Evolutionary conservation across 2,113 vertebrate species (phyloP).

Genomic region (Ivindomyrus marchei): DNA sequence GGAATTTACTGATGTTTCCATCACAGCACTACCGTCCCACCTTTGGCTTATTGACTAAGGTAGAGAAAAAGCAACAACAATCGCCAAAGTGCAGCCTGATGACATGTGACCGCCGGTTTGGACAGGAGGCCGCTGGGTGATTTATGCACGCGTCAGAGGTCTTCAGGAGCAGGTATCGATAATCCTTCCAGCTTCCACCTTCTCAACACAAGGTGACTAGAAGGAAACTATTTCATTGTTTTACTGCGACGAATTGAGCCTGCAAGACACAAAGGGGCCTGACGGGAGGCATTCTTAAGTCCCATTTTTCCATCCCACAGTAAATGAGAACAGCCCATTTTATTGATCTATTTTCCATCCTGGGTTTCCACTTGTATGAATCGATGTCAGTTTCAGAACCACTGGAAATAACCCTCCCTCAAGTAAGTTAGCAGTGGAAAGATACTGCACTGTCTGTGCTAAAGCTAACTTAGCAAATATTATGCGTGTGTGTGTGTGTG

Average conservation of each 20-base stretch:
- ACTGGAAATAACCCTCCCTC: not conserved
- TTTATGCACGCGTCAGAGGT: slow-evolving; percentile 60
- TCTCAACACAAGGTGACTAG: slow-evolving; percentile 53
- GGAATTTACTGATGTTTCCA: slow-evolving; percentile 37
- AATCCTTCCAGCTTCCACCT: slow-evolving; percentile 41
- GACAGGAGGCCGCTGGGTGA: slow-evolving; percentile 67
- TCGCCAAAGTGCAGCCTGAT: slow-evolving; percentile 50
- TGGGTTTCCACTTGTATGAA: not conserved
- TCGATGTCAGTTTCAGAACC: not conserved
- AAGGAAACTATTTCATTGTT: slow-evolving; percentile 61
- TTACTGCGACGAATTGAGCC: slow-evolving; percentile 58
- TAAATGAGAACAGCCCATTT: slow-evolving; percentile 36
- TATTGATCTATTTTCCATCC: slow-evolving; percentile 57
- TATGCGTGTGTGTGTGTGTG: not conserved
- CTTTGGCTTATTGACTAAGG: slow-evolving; percentile 51
- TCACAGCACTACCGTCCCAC: slow-evolving; percentile 32
- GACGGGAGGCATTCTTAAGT: slow-evolving; percentile 46
- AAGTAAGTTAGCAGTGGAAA: not conserved
- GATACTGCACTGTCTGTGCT: not conserved
- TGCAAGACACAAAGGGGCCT: slow-evolving; percentile 58
- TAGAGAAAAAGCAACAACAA: slow-evolving; percentile 32
- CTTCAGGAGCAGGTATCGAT: slow-evolving; percentile 65
- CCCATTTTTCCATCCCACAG: slow-evolving; percentile 21
- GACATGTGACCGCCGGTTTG: slow-evolving; percentile 59
- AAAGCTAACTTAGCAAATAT: not conserved